Conservation (phyloP, 2,113 vertebrate genomes). For the Dendropsophus ebraccatus region DNA sequence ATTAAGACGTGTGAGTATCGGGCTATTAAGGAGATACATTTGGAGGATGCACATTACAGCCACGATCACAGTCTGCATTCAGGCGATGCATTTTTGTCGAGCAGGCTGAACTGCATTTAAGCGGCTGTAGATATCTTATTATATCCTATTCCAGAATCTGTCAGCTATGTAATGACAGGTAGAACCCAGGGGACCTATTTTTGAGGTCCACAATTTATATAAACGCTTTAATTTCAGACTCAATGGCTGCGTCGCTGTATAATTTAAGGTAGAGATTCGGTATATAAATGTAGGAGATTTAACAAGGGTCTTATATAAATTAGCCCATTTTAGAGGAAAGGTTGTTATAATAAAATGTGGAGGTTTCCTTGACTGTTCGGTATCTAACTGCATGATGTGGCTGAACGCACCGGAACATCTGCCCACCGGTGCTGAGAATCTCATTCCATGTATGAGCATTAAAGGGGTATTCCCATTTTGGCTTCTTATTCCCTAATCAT, state of each 20-base stretch:
- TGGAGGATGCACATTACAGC: slow-evolving; percentile 46
- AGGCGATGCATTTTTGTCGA: slow-evolving; percentile 59
- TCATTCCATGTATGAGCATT: not conserved
- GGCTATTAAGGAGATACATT: slow-evolving; percentile 60
- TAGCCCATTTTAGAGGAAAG: not conserved
- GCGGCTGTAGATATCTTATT: slow-evolving; percentile 75
- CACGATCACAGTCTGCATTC: slow-evolving; percentile 24
- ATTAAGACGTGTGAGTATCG: slow-evolving; percentile 17
- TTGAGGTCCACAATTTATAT: slow-evolving; percentile 44
- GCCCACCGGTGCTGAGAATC: not conserved
- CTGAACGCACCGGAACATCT: too few species aligned
- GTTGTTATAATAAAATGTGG: not conserved
- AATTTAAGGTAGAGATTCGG: not conserved
- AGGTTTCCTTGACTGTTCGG: not conserved
- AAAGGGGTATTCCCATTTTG: too few species aligned
- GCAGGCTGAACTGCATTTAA: slow-evolving; percentile 63
- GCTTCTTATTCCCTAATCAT: too few species aligned
- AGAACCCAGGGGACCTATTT: slow-evolving; percentile 68
- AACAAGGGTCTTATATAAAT: not conserved
- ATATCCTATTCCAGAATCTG: slow-evolving; percentile 74
- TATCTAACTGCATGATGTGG: not conserved
- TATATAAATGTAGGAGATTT: slow-evolving; percentile 12
- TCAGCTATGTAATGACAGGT: slow-evolving; percentile 74
- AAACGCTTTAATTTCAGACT: slow-evolving; percentile 33
- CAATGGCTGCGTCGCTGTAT: not conserved